These are phyloP conservation scores for Macrocentrus cingulum DNA, from an alignment of 1,140 invertebrate species.

Conservation along the genomic window DNA sequence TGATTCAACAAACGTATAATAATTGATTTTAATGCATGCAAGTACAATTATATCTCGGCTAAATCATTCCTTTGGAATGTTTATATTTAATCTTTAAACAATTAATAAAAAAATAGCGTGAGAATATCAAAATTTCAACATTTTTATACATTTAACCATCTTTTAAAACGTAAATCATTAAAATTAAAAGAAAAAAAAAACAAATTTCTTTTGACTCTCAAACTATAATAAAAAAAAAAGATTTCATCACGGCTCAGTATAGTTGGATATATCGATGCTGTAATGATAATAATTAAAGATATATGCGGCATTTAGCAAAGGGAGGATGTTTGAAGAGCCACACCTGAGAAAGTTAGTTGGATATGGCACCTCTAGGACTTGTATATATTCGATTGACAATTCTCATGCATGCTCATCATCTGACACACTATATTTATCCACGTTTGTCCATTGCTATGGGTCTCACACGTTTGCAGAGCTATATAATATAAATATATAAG, in stretches of 20 bases:
- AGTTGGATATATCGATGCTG: too few species aligned
- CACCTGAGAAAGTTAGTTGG: conserved; percentile 44
- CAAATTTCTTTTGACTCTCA: neutral
- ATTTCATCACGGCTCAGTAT: too few species aligned
- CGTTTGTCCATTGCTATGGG: neutral
- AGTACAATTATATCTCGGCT: neutral
- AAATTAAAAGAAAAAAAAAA: too few species aligned
- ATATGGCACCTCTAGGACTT: conserved; percentile 45
- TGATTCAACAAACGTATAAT: conserved; percentile 41
- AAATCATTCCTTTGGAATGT: neutral
- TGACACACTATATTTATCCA: neutral
- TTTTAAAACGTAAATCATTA: too few species aligned
- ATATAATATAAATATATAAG: neutral
- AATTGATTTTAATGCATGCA: conserved; percentile 33
- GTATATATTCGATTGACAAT: conserved; percentile 55
- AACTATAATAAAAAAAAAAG: conserved; percentile 1
- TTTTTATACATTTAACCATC: too few species aligned
- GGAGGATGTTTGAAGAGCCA: conserved; percentile 54
- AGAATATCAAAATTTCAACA: too few species aligned
- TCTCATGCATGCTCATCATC: conserved; percentile 47
- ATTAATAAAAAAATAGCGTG: too few species aligned
- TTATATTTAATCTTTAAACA: neutral
- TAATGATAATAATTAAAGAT: neutral
- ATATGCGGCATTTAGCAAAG: conserved; percentile 27
- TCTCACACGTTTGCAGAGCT: conserved; percentile 16